Conservation (phyloP, 1,140 invertebrate species). For the Atta cephalotes region DNA sequence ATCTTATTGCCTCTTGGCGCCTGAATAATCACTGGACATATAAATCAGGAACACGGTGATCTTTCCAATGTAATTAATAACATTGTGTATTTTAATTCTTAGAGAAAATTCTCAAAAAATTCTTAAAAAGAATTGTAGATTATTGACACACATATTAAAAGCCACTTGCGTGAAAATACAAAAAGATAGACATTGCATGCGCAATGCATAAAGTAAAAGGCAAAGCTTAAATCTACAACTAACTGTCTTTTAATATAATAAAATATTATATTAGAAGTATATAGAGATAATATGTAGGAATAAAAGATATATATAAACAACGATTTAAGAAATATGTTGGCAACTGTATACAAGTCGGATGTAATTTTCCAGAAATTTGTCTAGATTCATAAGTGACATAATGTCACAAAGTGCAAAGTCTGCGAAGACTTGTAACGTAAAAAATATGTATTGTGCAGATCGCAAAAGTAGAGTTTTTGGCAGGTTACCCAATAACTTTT, state of each 20-base stretch:
- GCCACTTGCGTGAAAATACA: neutral
- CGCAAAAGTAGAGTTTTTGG: slow-evolving; percentile 51
- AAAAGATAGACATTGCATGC: too few species aligned
- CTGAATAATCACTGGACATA: slow-evolving; percentile 39
- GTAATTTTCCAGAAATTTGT: slow-evolving; percentile 44
- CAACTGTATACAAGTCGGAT: neutral
- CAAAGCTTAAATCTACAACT: neutral
- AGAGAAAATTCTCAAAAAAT: neutral
- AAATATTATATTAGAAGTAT: neutral
- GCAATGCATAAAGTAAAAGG: neutral
- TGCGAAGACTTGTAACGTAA: slow-evolving; percentile 14
- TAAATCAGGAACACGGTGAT: neutral
- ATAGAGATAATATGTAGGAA: neutral
- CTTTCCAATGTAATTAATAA: slow-evolving; percentile 10
- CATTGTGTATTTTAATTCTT: neutral
- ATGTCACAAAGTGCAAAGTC: slow-evolving; percentile 46
- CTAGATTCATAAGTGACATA: slow-evolving; percentile 49
- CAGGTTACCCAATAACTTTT: slow-evolving; percentile 60
- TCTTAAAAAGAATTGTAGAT: neutral
- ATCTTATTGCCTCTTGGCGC: slow-evolving; percentile 50
- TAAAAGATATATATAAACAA: neutral
- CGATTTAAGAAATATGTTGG: slow-evolving; percentile 31
- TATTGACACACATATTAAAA: neutral
- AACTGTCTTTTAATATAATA: neutral
- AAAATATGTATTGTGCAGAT: slow-evolving; percentile 39